Evolutionary conservation across 1,140 invertebrate genomes (phyloP), one percentile per base, ranked within the genome.

Genomic region (Ylistrum balloti): DNA sequence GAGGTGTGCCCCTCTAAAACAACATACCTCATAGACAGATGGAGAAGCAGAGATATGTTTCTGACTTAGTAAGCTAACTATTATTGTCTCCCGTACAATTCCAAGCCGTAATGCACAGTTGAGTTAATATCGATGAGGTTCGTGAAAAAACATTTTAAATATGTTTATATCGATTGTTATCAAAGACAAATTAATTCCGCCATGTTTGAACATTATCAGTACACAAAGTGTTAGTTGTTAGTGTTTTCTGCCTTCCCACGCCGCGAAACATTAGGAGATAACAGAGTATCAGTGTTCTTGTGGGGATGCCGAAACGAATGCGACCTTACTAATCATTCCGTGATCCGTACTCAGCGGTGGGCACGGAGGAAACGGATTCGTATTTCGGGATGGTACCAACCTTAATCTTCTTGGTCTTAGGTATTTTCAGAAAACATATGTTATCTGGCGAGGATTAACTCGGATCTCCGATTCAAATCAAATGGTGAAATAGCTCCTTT

Each of bases 321-420:
- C 56, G 56, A 28, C 56, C 56, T n/a, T 45, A 74, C 9, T 74
- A 74, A 74, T 74, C 56, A 74, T 74, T 74, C 56, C 56, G 56
- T 74, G 56, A 74, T 74, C 56, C 56, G 56, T 74, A 28, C 56
- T 28, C 56, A 74, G 56, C 56, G 56, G 56, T 74, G 56, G 17
- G 56, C n/a, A n/a, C 22, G 56, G 56, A 74, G 56, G 56, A 28
- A 74, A 74, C 56, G 11, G 22, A 11, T 74, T 74, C 22, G 3
- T n/a, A n/a, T 74, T 74, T 74, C 56, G 0, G 22, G n/a, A 74
- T 74, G 56, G 22, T 74, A 74, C 56, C 56, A 74, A 74, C 0
- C 22, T 74, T 38, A 74, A 74, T 74, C 56, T 9, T 74, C 28
- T 74, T 28, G 5, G 56, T 74, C 56, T n/a, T 1, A 74, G 22